These are phyloP conservation scores for Caenorhabditis zanzibari DNA, from an alignment of 2,888 invertebrate genomes.

Conservation along the genomic window DNA sequence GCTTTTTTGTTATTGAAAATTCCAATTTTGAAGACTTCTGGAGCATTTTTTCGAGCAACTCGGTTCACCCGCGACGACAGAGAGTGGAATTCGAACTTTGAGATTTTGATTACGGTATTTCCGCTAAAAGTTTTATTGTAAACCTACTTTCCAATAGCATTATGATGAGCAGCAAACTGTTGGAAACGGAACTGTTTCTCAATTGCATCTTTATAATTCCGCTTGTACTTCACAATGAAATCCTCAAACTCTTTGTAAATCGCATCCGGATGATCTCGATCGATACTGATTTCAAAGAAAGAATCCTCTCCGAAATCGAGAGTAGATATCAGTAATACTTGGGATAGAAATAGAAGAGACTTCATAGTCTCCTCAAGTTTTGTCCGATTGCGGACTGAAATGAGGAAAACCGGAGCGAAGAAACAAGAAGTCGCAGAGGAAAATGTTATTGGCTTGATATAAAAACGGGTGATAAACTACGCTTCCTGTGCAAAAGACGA, in stretches of 20 bases:
- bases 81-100: too few species aligned
- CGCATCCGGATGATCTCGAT: conserved; percentile 45
- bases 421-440: neutral
- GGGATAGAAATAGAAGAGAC: conserved; percentile 14
- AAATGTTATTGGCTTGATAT: conserved; percentile 23
- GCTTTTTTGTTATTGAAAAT: too few species aligned
- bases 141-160: conserved; percentile 17
- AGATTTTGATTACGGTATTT: too few species aligned
- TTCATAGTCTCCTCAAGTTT: conserved; percentile 16
- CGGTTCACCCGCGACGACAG: too few species aligned
- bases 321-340: neutral
- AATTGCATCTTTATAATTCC: conserved; percentile 30
- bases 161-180: conserved; percentile 17
- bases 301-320: neutral
- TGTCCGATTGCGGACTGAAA: conserved; percentile 7
- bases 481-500: conserved; percentile 35
- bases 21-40: too few species aligned
- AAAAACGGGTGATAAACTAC: conserved; percentile 38
- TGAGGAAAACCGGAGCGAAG: conserved; percentile 21
- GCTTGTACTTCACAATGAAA: conserved; percentile 43
- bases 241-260: conserved; percentile 52
- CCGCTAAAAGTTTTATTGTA: too few species aligned
- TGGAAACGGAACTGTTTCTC: conserved; percentile 46
- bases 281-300: conserved; percentile 48
- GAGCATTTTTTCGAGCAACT: too few species aligned